A percentile compares a stretch with the other conserved stretches of the same genome.
phyloP scores from a whole-genome alignment of 2,797 vertebrate genomes.

The Naso thynnoides region DNA sequence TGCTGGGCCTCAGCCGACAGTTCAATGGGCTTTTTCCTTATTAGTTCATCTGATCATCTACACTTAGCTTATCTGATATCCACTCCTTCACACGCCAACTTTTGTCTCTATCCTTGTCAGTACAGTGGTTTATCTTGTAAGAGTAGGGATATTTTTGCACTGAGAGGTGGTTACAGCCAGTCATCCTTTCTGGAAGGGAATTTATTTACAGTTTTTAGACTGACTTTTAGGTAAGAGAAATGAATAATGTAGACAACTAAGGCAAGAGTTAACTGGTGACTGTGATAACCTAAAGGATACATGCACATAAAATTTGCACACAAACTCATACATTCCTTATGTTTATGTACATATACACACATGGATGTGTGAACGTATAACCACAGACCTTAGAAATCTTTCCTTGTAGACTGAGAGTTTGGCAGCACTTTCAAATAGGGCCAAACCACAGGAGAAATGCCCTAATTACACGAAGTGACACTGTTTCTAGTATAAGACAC shows the following conservation, averaged over 20 bases:
- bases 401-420: conserved; percentile 37
- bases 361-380: neutral
- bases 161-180: neutral
- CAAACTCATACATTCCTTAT: neutral
- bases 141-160: neutral
- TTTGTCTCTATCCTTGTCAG: neutral
- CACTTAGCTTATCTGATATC: conserved; percentile 2
- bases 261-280: neutral
- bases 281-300: neutral
- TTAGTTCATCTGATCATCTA: conserved; percentile 1
- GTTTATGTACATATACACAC: neutral
- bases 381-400: conserved; percentile 19
- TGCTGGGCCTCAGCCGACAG: neutral
- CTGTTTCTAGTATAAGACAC: conserved; percentile 49
- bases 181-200: neutral
- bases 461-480: conserved; percentile 71
- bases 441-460: conserved; percentile 68
- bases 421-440: conserved; percentile 64
- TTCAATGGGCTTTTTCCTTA: neutral
- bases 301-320: neutral
- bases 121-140: neutral
- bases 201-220: neutral
- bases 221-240: neutral
- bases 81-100: neutral
- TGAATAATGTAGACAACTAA: neutral